Evolutionary conservation across 2,888 invertebrate species (phyloP), one percentile per base, ranked within the genome.

Genomic region (Melieria picta): DNA sequence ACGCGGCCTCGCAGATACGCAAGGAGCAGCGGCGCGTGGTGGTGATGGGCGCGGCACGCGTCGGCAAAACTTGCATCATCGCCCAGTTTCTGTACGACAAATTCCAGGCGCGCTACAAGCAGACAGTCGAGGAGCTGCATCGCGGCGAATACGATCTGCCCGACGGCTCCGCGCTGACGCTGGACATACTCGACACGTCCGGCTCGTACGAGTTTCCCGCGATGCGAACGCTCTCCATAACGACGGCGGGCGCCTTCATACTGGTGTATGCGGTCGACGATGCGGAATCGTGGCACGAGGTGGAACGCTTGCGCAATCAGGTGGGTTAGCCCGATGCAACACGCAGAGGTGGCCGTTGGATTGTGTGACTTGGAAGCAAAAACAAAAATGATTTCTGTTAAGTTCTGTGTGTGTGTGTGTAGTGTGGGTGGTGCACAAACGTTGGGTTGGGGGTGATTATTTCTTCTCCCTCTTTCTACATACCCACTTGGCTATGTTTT

Each of bases 181-280:
- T 93, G 74, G 93, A 93, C 80, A 91, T 93, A 76, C 84, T 93
- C 75, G 93, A 93, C 85, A 93, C 93, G 0, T 91, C 92, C 10
- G 89, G 92, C 43, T 90, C 91, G 16, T 87, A 85, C 79, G 91
- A 91, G 80, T 93, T 93, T 83, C 93, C 93, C 0, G 93, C 93
- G 55, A 93, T 93, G 93, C 87, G 92, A 74, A 89, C 91, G 57
- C 88, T 93, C 56, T 91, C 91, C 55, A 93, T 93, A 76, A 90
- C 91, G 63, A 91, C 91, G n/a, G 92, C 92, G 7, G 91, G 92
- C 79, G 93, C 92, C 65, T 93, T 93, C 83, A 89, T 93, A 63
- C 88, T 93, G 43, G 93, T 93, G 30, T 93, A 92, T 86, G 89
- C 91, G 60, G 88, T 91, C 1, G 90, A 90, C 78, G 90, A 91